Evolutionary conservation across 2,113 vertebrate genomes (phyloP), one percentile per base, ranked within the genome.

Genomic region (Vulpes lagopus): DNA sequence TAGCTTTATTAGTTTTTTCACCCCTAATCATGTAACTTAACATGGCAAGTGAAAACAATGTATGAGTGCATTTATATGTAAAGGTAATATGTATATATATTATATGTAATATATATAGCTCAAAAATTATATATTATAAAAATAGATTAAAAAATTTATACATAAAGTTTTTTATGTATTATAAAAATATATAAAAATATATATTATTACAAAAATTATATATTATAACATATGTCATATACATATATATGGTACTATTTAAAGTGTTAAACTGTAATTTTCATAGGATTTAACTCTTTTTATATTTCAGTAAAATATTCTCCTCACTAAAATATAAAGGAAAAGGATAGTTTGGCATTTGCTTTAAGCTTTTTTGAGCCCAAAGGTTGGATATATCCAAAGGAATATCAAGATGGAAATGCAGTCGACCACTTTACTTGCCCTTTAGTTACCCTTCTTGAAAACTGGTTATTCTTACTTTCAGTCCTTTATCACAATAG

Each of bases 1-100:
- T 97, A 96, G 35, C 82, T 91, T 98, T 95, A 38, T 59, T 86
- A 60, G 89, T 97, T 97, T 97, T 91, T 80, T 83, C 15, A 94
- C 55, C 64, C 67, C 0, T 49, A 74, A 16, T 85, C 89, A 80
- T 87, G 88, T 96, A 89, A 88, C 92, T 82, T 96, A 96, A 96
- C 67, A n/a, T 95, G 95, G 82, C 87, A 96, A 60, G 88, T 92
- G 51, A 74, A 80, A 97, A 79, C 53, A 94, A 17, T 64, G 38
- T 81, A 30, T 90, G 65, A 87, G 74, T 89, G 81, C 64, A 9
- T 59, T 67, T 3, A 0, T 87, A 43, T 43, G 5, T 43, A 43
- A 43, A 43, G 43, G 43, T 5, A 43, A 43, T 43, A 43, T 43
- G 43, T 43, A 51, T 82, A 80, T 15, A 59, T 84, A 73, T 35